These are phyloP conservation scores for Charina bottae DNA, from an alignment of 2,113 vertebrate genomes.

Conservation along the genomic window DNA sequence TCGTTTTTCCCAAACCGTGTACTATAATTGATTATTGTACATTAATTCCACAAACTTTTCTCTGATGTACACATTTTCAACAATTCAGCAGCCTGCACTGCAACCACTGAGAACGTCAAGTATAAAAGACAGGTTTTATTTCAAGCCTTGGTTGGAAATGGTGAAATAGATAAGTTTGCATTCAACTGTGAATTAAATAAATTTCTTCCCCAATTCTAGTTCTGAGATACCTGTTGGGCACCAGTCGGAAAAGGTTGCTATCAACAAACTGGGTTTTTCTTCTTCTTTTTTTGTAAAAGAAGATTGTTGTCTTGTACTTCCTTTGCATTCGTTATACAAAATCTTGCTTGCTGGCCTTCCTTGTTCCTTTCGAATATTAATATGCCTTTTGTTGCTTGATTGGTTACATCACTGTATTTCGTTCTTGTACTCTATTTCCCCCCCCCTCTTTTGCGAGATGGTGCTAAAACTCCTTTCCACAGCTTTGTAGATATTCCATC, in stretches of 20 bases:
- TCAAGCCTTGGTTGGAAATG: neutral
- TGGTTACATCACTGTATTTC: slow-evolving; percentile 45
- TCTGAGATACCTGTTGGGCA: neutral
- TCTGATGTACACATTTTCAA: neutral
- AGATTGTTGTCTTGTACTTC: slow-evolving; percentile 30
- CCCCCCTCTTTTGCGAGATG: slow-evolving; percentile 53
- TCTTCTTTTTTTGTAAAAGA: neutral
- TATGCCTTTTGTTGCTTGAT: slow-evolving; percentile 50
- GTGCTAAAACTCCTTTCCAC: slow-evolving; percentile 53
- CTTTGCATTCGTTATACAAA: neutral
- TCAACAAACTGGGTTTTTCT: neutral
- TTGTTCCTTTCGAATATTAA: slow-evolving; percentile 51
- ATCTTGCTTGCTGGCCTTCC: slow-evolving; percentile 25
- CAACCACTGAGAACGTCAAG: neutral
- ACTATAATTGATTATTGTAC: neutral
- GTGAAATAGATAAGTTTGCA: neutral
- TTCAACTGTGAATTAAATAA: neutral
- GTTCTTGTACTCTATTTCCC: slow-evolving; percentile 13
- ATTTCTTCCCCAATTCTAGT: neutral
- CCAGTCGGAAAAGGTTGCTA: neutral
- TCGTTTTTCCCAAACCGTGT: neutral
- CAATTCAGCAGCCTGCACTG: neutral
- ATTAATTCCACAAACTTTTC: neutral
- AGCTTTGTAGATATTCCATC: slow-evolving; percentile 32
- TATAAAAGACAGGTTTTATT: neutral